phyloP scores from a whole-genome alignment of 1,140 invertebrate genomes.

The Drosophila kepulauana region DNA sequence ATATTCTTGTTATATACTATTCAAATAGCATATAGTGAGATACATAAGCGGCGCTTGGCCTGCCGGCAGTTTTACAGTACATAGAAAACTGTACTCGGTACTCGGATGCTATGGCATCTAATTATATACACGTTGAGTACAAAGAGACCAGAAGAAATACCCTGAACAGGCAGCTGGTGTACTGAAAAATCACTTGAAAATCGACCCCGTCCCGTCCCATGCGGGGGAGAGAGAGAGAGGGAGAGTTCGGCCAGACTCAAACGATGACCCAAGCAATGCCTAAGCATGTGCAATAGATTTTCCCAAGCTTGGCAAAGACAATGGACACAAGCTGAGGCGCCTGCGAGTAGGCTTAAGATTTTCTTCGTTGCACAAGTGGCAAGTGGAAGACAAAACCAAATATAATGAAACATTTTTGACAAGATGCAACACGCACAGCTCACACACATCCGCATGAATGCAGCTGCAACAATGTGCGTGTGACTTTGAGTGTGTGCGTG shows the following conservation, averaged over 20 bases:
- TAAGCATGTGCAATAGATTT: conserved; percentile 72
- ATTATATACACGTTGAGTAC: conserved; percentile 61
- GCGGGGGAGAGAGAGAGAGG: too few relatives aligned
- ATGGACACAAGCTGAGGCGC: conserved; percentile 11
- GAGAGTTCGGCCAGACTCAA: not conserved
- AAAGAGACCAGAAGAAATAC: conserved; percentile 55
- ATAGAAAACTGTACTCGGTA: conserved; percentile 74
- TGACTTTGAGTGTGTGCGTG: not conserved
- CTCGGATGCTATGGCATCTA: conserved; percentile 56
- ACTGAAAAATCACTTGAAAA: conserved; percentile 77
- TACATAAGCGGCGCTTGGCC: conserved; percentile 21
- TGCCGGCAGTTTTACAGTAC: conserved; percentile 60
- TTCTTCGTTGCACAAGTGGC: conserved; percentile 63
- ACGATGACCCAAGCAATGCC: conserved; percentile 20
- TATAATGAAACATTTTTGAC: conserved; percentile 82
- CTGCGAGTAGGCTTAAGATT: conserved; percentile 75
- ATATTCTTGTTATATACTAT: conserved; percentile 10
- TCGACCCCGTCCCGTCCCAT: conserved; percentile 28
- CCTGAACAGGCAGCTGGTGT: conserved; percentile 27
- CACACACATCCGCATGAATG: conserved; percentile 32
- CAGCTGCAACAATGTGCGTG: conserved; percentile 38
- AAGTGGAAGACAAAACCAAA: conserved; percentile 67
- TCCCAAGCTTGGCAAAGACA: conserved; percentile 62
- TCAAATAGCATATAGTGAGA: not conserved
- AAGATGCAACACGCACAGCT: conserved; percentile 64